Evolutionary conservation across 2,113 vertebrate species (phyloP), one percentile per base, ranked within the genome.

Genomic region (Petrocephalus zakoni): DNA sequence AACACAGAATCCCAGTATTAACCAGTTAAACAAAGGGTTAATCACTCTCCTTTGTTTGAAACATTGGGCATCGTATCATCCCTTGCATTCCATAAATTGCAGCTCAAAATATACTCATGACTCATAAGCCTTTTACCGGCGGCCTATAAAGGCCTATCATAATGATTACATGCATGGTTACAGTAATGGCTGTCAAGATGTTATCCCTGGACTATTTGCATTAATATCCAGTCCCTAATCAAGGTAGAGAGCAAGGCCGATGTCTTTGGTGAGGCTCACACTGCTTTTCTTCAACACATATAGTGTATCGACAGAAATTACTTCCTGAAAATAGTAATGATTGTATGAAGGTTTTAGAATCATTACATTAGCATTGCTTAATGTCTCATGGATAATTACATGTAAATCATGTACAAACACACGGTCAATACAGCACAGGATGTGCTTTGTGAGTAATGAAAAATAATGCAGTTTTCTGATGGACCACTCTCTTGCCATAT

Each of bases 71-170:
- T 55, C 29, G 37, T 86, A 86, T 86, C 52, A 56, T 86, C 84
- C 17, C 51, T 85, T 85, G 82, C 82, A 22, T 85, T 85, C 82
- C 82, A 49, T 85, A n/a, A 47, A 85, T 49, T 86, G 84, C 49
- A 21, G 84, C 84, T 86, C 51, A 86, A 86, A 86, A 86, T 86
- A 86, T 25, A 25, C 52, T 86, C n/a, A 86, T 86, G 84, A 86
- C 52, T 86, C 84, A 86, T 49, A 34, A 53, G 52, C 25, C 25
- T 86, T 86, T 86, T 86, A 55, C 15, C 52, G 17, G 84, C 2
- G 52, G 52, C 84, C 84, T 21, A 55, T 86, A 86, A 86, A 37
- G 56, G 49, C 51, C 84, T 51, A 86, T 25, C 52, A 9, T 55
- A 49, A 52, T 55, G 51, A 55, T 55, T 86, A 49, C n/a, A 19